Conservation (phyloP, 2,888 invertebrate species). For the Podabrus alpinus region DNA sequence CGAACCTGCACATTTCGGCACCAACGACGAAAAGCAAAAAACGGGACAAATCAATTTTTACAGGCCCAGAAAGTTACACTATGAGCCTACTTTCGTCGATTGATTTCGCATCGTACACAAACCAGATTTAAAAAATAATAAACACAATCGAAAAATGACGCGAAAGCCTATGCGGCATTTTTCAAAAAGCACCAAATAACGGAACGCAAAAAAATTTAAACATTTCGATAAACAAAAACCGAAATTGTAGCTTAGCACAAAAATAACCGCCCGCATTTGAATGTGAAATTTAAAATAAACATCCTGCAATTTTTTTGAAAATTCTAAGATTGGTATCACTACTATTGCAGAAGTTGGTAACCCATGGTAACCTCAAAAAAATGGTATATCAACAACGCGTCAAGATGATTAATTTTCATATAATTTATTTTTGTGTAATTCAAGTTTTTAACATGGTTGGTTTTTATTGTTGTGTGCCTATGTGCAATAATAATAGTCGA, state of each 20-base stretch:
- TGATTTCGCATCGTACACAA: not conserved
- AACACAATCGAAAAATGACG: not conserved
- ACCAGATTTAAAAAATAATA: not conserved
- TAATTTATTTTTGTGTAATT: too few species aligned
- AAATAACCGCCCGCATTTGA: not conserved
- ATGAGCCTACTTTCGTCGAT: not conserved
- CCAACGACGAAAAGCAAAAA: not conserved
- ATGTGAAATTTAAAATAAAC: not conserved
- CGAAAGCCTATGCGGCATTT: not conserved
- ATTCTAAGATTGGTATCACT: too few species aligned
- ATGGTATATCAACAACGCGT: too few species aligned
- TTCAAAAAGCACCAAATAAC: not conserved
- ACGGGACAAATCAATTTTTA: slow-evolving; percentile 4
- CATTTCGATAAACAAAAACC: not conserved
- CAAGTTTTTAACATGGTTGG: too few species aligned
- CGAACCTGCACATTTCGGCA: not conserved
- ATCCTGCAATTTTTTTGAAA: too few species aligned
- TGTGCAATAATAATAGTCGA: too few species aligned
- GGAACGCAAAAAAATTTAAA: not conserved
- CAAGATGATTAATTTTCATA: too few species aligned
- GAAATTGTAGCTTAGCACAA: not conserved
- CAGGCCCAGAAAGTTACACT: not conserved
- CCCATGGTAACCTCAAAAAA: too few species aligned
- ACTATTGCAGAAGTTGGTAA: too few species aligned
- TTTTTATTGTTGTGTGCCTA: too few species aligned